Evolutionary conservation across 2,797 vertebrate species (phyloP).

Genomic region (Tadarida brasiliensis): DNA sequence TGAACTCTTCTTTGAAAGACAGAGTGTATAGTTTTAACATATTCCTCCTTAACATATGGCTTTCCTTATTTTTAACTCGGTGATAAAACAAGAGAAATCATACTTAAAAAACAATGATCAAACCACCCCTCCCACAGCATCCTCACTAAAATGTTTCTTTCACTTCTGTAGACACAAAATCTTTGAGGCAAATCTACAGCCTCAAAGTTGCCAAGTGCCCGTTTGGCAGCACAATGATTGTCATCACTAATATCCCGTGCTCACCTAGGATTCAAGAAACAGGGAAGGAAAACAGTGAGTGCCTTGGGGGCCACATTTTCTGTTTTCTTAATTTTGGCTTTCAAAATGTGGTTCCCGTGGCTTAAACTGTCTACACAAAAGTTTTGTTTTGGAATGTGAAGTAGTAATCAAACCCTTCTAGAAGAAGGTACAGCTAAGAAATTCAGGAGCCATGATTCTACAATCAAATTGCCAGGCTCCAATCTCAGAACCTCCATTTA

Average conservation of each 20-base stretch:
- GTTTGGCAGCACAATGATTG: background rate
- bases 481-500: background rate
- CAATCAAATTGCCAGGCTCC: background rate
- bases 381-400: slow-evolving; percentile 41
- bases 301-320: slow-evolving; percentile 6
- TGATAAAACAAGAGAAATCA: slow-evolving; percentile 11
- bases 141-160: background rate
- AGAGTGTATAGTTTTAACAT: background rate
- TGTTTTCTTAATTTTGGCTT: slow-evolving; percentile 62
- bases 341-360: slow-evolving; percentile 17
- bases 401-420: slow-evolving; percentile 8
- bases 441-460: background rate
- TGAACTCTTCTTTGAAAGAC: background rate
- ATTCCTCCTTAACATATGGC: background rate
- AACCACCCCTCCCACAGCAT: background rate
- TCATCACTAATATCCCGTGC: background rate
- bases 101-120: background rate
- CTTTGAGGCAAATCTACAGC: slow-evolving; percentile 1
- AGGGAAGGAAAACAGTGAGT: slow-evolving; percentile 33
- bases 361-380: slow-evolving; percentile 38
- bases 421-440: background rate
- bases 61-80: background rate
- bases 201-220: background rate
- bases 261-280: slow-evolving; percentile 57
- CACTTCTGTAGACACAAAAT: slow-evolving; percentile 41